Percentiles rank a stretch among this genome's conserved stretches.
Evolutionary conservation across 2,888 invertebrate genomes (phyloP).

Genomic region (Eupithecia exiguata): DNA sequence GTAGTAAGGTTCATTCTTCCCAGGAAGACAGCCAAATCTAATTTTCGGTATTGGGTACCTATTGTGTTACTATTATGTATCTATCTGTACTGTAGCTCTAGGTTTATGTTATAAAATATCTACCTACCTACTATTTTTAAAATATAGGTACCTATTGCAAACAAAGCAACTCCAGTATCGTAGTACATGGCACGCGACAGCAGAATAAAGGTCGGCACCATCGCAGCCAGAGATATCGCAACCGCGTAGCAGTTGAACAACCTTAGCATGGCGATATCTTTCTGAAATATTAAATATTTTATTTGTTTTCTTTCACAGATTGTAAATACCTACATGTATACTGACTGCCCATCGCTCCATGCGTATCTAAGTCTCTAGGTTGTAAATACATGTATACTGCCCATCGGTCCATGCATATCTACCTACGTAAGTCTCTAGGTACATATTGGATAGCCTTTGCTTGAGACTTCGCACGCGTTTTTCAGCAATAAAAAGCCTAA

Average conservation of each 20-base stretch:
- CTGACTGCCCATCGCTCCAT: too few relatives aligned
- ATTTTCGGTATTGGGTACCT: background rate
- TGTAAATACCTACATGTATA: background rate
- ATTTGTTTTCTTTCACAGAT: background rate
- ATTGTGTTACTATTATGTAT: too few relatives aligned
- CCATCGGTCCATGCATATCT: background rate
- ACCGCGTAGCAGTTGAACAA: constrained; percentile 72
- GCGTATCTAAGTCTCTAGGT: too few relatives aligned
- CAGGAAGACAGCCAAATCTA: background rate
- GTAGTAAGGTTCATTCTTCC: too few relatives aligned
- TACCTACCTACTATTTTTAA: background rate
- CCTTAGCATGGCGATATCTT: constrained; percentile 71
- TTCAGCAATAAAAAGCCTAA: background rate
- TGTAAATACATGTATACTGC: too few relatives aligned
- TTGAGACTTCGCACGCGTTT: background rate
- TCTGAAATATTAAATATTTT: constrained; percentile 57
- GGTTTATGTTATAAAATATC: background rate
- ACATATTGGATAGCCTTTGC: too few relatives aligned
- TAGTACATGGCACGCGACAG: constrained; percentile 60
- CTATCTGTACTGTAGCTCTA: too few relatives aligned
- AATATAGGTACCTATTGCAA: constrained; percentile 62
- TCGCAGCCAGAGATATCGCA: constrained; percentile 63
- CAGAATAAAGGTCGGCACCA: constrained; percentile 67
- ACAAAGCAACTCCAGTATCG: constrained; percentile 61
- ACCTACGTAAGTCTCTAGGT: too few relatives aligned